Evolutionary conservation across 2,888 invertebrate species (phyloP).

Genomic region (Cheilosia grossa): DNA sequence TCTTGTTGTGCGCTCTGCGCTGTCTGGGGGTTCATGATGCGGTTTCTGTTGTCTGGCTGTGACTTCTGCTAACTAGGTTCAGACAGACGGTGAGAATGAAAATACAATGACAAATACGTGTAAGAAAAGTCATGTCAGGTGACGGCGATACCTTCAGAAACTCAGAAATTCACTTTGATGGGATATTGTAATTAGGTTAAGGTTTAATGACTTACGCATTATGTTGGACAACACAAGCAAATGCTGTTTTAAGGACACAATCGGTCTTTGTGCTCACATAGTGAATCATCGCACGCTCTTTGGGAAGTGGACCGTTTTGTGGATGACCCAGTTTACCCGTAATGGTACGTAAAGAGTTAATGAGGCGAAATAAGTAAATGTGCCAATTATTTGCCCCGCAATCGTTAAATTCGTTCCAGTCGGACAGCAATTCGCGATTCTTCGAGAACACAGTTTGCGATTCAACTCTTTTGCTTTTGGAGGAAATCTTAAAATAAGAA

Average conservation of each 20-base stretch:
- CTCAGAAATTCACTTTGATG: neutral
- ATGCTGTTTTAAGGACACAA: neutral
- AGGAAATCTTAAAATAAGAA: too few relatives aligned
- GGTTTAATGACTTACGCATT: neutral
- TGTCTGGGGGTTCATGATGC: slow-evolving; percentile 48
- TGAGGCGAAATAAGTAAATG: too few relatives aligned
- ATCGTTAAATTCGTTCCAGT: too few relatives aligned
- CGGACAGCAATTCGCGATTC: too few relatives aligned
- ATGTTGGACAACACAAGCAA: neutral
- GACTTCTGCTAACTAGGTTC: slow-evolving; percentile 45
- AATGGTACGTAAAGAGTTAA: too few relatives aligned
- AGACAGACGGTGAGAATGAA: slow-evolving; percentile 12
- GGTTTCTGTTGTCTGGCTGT: slow-evolving; percentile 38
- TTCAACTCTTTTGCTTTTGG: too few relatives aligned
- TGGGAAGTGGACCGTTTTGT: too few relatives aligned
- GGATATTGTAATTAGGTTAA: neutral
- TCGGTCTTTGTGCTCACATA: too few relatives aligned
- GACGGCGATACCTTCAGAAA: neutral
- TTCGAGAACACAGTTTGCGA: too few relatives aligned
- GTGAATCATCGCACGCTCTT: too few relatives aligned
- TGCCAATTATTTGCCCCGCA: too few relatives aligned
- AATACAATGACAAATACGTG: slow-evolving; percentile 9
- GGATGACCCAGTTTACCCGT: too few relatives aligned
- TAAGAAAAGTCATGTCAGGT: neutral
- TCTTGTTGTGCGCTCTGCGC: slow-evolving; percentile 18